Conservation (phyloP, 1,140 invertebrate genomes). For the Rhynchophorus ferrugineus region DNA sequence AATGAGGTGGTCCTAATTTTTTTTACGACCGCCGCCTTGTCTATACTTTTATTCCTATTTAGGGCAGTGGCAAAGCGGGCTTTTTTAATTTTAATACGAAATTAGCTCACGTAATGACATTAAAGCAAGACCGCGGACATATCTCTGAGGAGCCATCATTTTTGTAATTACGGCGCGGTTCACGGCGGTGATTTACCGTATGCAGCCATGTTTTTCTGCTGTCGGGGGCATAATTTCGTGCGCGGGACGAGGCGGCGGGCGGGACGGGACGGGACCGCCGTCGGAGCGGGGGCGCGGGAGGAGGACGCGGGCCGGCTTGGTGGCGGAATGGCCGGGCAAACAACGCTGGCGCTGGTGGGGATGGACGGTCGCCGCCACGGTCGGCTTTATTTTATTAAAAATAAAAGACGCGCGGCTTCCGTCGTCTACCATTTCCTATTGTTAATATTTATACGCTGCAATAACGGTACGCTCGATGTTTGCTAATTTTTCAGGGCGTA, state of each 20-base stretch:
- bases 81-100: constrained; percentile 23
- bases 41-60: not conserved
- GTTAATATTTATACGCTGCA: too few relatives aligned
- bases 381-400: constrained; percentile 23
- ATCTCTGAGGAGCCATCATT: constrained; percentile 22
- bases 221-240: constrained; percentile 21
- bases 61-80: constrained; percentile 6
- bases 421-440: too few relatives aligned
- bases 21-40: not conserved
- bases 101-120: constrained; percentile 23
- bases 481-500: too few relatives aligned
- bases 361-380: too few relatives aligned
- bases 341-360: too few relatives aligned
- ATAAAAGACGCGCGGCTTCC: constrained; percentile 1
- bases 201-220: constrained; percentile 20
- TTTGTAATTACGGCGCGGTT: constrained; percentile 15
- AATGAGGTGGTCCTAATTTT: too few relatives aligned
- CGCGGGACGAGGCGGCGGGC: constrained; percentile 10
- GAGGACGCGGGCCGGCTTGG: too few relatives aligned
- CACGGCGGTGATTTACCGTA: constrained; percentile 19
- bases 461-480: too few relatives aligned
- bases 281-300: too few relatives aligned
- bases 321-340: too few relatives aligned
- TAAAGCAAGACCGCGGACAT: constrained; percentile 23
- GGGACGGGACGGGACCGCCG: too few relatives aligned